phyloP scores from a whole-genome alignment of 2,888 invertebrate species.

The Serrognathus titanus region DNA sequence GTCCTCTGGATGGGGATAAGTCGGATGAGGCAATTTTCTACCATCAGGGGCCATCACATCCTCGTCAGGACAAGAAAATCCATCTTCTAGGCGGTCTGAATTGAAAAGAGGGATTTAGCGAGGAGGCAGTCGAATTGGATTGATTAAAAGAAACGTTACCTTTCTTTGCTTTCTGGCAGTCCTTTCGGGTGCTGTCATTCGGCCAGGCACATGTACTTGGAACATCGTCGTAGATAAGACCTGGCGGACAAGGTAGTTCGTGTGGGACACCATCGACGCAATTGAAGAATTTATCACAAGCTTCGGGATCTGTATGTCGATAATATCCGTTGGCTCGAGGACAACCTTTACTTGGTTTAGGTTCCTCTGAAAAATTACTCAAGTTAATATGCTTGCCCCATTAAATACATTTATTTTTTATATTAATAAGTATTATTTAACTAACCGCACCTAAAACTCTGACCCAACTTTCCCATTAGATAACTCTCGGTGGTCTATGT shows the following conservation, averaged over 20 bases:
- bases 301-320: constrained; percentile 67
- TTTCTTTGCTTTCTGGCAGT: constrained; percentile 53
- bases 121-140: neutral
- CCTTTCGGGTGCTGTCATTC: constrained; percentile 54
- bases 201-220: constrained; percentile 76
- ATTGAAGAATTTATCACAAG: constrained; percentile 75
- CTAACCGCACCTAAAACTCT: neutral
- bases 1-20: constrained; percentile 74
- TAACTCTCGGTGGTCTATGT: constrained; percentile 6
- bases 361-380: constrained; percentile 68
- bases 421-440: no score
- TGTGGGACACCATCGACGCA: constrained; percentile 71
- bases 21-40: constrained; percentile 69
- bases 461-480: constrained; percentile 1
- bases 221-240: constrained; percentile 71
- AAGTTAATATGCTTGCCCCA: no score
- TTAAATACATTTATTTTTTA: no score
- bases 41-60: constrained; percentile 66
- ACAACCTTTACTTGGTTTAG: constrained; percentile 68
- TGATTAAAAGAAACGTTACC: constrained; percentile 37
- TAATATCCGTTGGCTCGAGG: constrained; percentile 77
- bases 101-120: neutral
- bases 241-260: constrained; percentile 68
- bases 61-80: constrained; percentile 72
- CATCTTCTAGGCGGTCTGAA: constrained; percentile 67